Conservation (phyloP, 2,888 invertebrate species). For the Lomographa bimaculata region DNA sequence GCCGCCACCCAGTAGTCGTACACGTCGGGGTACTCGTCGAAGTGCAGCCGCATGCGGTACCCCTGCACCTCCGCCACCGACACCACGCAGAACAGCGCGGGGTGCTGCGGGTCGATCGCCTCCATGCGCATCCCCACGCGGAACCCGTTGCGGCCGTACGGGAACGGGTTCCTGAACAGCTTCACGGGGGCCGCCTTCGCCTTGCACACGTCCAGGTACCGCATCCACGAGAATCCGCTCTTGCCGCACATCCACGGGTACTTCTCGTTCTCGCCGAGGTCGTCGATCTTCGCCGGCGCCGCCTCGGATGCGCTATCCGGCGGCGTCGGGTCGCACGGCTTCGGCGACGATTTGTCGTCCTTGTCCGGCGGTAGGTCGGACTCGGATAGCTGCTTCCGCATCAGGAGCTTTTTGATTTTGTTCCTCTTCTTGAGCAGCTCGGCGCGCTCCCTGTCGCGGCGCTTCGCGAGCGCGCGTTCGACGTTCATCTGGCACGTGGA, state of each 20-base stretch:
- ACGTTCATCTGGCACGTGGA: slow-evolving; percentile 85
- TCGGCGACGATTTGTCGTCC: slow-evolving; percentile 50
- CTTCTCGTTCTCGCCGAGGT: slow-evolving; percentile 69
- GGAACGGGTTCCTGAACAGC: slow-evolving; percentile 91
- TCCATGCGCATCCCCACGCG: slow-evolving; percentile 95
- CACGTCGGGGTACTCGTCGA: slow-evolving; percentile 94
- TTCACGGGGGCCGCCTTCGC: slow-evolving; percentile 90
- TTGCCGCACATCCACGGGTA: slow-evolving; percentile 89
- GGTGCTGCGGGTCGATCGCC: slow-evolving; percentile 96
- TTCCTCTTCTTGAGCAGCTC: slow-evolving; percentile 69
- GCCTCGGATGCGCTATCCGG: slow-evolving; percentile 34
- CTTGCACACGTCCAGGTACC: slow-evolving; percentile 89
- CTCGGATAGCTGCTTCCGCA: slow-evolving; percentile 66
- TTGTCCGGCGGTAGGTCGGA: slow-evolving; percentile 53
- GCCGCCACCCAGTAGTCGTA: slow-evolving; percentile 98
- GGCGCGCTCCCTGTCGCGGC: slow-evolving; percentile 62
- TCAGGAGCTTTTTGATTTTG: slow-evolving; percentile 69
- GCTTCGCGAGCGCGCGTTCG: slow-evolving; percentile 64
- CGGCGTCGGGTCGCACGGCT: slow-evolving; percentile 54
- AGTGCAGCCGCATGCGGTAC: slow-evolving; percentile 93
- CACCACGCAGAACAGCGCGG: slow-evolving; percentile 94
- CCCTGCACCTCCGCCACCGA: slow-evolving; percentile 93
- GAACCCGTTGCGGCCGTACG: slow-evolving; percentile 89
- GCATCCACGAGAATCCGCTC: slow-evolving; percentile 90
- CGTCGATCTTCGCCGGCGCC: slow-evolving; percentile 32